Conservation (phyloP, 2,113 vertebrate genomes). For the Xenopus borealis region DNA sequence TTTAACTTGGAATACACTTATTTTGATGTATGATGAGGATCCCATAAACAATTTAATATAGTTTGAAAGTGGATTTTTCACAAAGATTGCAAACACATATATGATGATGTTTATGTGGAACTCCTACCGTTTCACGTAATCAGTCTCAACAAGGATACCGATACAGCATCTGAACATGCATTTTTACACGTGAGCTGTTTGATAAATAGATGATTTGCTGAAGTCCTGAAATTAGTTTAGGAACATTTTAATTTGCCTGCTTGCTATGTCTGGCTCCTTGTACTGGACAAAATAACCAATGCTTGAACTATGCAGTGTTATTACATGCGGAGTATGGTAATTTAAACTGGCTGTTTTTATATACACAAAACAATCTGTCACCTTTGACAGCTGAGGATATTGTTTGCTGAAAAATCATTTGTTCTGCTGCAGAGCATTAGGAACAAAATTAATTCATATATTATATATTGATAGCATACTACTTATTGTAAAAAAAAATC, state of each 20-base stretch:
- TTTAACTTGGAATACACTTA: too few relatives aligned
- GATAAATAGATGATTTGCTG: conserved; percentile 3
- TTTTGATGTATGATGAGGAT: too few relatives aligned
- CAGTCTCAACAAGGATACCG: neutral
- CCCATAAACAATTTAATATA: too few relatives aligned
- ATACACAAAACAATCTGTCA: conserved; percentile 7
- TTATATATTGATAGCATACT: too few relatives aligned
- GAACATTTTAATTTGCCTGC: neutral
- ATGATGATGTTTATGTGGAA: too few relatives aligned
- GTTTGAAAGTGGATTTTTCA: too few relatives aligned
- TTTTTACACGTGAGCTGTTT: neutral
- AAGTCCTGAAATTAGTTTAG: neutral
- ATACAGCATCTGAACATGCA: neutral
- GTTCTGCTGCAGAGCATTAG: neutral
- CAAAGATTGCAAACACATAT: too few relatives aligned
- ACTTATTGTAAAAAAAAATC: too few relatives aligned
- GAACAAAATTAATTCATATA: neutral
- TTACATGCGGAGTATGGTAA: neutral
- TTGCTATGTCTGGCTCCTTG: neutral
- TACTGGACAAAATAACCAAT: neutral
- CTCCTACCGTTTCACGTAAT: neutral
- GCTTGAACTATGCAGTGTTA: neutral
- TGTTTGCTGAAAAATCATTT: neutral
- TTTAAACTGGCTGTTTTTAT: conserved; percentile 1
- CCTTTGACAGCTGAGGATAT: neutral